Evolutionary conservation across 2,888 invertebrate genomes (phyloP).

Genomic region (Eristalinus aeneus): DNA sequence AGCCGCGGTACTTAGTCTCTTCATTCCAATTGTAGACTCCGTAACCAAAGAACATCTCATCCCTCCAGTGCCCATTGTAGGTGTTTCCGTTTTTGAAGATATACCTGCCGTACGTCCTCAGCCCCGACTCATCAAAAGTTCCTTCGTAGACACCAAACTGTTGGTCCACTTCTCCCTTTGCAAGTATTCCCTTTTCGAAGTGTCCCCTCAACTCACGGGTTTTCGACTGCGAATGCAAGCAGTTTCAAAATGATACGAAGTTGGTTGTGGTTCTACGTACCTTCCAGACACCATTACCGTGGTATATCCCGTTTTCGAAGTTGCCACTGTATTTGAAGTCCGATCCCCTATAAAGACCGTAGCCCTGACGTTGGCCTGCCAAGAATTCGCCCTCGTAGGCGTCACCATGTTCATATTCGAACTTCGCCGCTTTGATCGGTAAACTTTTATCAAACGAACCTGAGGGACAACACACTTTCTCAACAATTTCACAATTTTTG

Average conservation of each 20-base stretch:
- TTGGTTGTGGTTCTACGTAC: background rate
- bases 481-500: background rate
- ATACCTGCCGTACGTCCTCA: conserved; percentile 16
- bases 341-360: conserved; percentile 24
- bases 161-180: conserved; percentile 5
- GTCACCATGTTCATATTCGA: background rate
- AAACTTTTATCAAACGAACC: conserved; percentile 37
- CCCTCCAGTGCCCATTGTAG: conserved; percentile 25
- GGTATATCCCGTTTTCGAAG: conserved; percentile 35
- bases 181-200: conserved; percentile 2
- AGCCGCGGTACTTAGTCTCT: conserved; percentile 28
- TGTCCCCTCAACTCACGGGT: conserved; percentile 12
- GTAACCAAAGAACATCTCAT: conserved; percentile 21
- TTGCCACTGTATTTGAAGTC: conserved; percentile 25
- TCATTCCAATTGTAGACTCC: conserved; percentile 47
- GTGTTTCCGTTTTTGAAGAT: conserved; percentile 35
- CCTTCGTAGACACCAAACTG: conserved; percentile 29
- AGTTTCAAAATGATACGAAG: background rate
- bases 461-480: background rate
- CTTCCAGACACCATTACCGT: conserved; percentile 48
- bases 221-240: conserved; percentile 7
- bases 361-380: conserved; percentile 32
- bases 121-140: background rate
- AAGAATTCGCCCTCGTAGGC: conserved; percentile 42
- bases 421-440: conserved; percentile 3